These are phyloP conservation scores for Furcifer pardalis DNA, from an alignment of 2,797 vertebrate genomes.

Conservation along the genomic window DNA sequence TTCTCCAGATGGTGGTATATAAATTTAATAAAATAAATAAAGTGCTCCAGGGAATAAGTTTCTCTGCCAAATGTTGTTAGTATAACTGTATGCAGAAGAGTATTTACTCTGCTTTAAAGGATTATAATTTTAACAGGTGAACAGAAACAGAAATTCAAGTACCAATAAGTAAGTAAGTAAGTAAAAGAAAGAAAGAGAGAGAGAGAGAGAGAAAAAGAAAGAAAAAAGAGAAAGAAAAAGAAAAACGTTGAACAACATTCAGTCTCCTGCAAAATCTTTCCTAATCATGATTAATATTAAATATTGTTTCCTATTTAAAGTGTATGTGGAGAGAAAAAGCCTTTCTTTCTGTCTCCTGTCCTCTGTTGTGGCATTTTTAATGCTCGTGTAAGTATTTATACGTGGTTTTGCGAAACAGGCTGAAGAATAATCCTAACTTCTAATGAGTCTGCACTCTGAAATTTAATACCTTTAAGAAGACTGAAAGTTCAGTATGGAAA, in stretches of 20 bases:
- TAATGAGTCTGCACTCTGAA: conserved; percentile 15
- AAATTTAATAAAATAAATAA: too few relatives aligned
- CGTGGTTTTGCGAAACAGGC: background rate
- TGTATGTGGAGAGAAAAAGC: background rate
- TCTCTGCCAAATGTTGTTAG: conserved; percentile 39
- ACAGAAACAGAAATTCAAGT: conserved; percentile 41
- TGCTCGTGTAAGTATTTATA: conserved; percentile 3
- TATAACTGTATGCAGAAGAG: conserved; percentile 5
- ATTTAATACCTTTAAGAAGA: conserved; percentile 2
- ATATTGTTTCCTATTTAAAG: conserved; percentile 24
- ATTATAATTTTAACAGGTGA: conserved; percentile 26
- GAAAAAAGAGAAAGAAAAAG: too few relatives aligned
- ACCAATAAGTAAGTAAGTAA: too few relatives aligned
- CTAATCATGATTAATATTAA: background rate
- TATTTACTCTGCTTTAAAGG: conserved; percentile 41
- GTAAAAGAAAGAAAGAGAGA: too few relatives aligned
- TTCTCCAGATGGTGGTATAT: too few relatives aligned
- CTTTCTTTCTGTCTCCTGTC: conserved; percentile 13
- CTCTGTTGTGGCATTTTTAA: conserved; percentile 13
- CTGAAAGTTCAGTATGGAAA: conserved; percentile 44
- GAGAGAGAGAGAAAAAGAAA: too few relatives aligned
- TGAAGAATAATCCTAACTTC: conserved; percentile 29
- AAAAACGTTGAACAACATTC: conserved; percentile 5
- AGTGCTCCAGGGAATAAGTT: conserved; percentile 1
- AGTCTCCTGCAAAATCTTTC: conserved; percentile 32